Conservation (phyloP, 2,113 vertebrate genomes). For the Ammodytes dubius region DNA sequence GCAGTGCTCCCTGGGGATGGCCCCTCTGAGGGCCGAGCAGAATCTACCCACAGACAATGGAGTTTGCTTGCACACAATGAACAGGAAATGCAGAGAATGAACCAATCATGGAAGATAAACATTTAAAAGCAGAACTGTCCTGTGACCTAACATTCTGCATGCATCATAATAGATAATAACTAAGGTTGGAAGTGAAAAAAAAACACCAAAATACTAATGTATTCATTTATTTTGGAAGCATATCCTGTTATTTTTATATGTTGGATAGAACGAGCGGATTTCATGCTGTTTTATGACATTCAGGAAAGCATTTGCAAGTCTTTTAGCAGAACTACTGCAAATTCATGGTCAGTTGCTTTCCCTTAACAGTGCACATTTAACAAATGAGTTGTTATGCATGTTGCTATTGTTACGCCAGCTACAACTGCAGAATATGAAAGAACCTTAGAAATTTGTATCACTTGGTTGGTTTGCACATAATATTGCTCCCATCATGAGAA, state of each 20-base stretch:
- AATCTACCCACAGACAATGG: slow-evolving; percentile 82
- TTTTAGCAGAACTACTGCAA: slow-evolving; percentile 33
- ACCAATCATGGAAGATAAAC: slow-evolving; percentile 86
- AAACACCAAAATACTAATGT: slow-evolving; percentile 64
- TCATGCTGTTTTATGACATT: slow-evolving; percentile 71
- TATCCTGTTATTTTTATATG: slow-evolving; percentile 61
- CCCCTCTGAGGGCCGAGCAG: slow-evolving; percentile 78
- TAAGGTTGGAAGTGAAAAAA: slow-evolving; percentile 55
- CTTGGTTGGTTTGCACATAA: slow-evolving; percentile 21
- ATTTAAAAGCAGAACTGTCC: slow-evolving; percentile 79
- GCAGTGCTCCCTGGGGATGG: slow-evolving; percentile 83
- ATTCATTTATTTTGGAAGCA: slow-evolving; percentile 72
- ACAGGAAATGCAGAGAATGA: slow-evolving; percentile 85
- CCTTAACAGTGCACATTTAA: slow-evolving; percentile 23
- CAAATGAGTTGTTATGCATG: slow-evolving; percentile 4
- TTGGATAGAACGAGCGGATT: slow-evolving; percentile 48
- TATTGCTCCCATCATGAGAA: not conserved
- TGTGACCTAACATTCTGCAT: slow-evolving; percentile 71
- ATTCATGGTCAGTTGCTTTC: slow-evolving; percentile 47
- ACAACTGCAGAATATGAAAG: slow-evolving; percentile 4
- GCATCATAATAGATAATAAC: slow-evolving; percentile 75
- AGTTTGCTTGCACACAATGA: slow-evolving; percentile 81
- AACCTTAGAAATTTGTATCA: not conserved
- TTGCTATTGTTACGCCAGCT: not conserved
- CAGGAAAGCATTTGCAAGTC: slow-evolving; percentile 35